phyloP scores from a whole-genome alignment of 2,888 invertebrate genomes.

The Sphecodes monilicornis region DNA sequence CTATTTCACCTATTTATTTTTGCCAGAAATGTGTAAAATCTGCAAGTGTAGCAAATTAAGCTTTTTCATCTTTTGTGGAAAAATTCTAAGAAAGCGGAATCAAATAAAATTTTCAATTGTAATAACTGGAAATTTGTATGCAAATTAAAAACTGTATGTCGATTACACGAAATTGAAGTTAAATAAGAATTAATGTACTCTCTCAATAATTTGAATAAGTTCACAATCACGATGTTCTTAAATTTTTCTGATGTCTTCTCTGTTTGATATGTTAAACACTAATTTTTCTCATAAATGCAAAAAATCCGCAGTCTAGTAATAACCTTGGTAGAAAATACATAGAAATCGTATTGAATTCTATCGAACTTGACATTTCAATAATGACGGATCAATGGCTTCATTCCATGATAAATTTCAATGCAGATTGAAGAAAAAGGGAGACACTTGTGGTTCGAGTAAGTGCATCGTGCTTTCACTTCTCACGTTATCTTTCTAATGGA shows the following conservation, averaged over 20 bases:
- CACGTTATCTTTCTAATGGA: constrained; percentile 47
- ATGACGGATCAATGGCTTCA: constrained; percentile 49
- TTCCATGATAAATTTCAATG: constrained; percentile 44
- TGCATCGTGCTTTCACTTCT: constrained; percentile 57
- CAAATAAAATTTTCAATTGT: neutral
- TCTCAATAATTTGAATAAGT: neutral
- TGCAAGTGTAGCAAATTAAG: too few species aligned
- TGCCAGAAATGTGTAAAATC: neutral
- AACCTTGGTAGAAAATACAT: neutral
- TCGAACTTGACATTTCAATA: neutral
- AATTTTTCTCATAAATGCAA: neutral
- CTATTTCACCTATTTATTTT: neutral
- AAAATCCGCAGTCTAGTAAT: neutral
- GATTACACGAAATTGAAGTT: neutral
- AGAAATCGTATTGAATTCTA: neutral
- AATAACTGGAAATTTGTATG: neutral
- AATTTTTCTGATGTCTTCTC: neutral
- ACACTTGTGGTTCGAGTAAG: neutral
- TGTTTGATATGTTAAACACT: neutral
- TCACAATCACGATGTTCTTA: neutral
- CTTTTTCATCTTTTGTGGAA: neutral
- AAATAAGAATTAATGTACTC: neutral
- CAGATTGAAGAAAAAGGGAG: constrained; percentile 8
- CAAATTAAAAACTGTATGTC: neutral
- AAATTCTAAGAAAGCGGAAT: too few species aligned